A percentile compares a stretch with the other conserved stretches of the same genome.
Conservation (phyloP, 2,797 vertebrate species). For the Falco peregrinus region DNA sequence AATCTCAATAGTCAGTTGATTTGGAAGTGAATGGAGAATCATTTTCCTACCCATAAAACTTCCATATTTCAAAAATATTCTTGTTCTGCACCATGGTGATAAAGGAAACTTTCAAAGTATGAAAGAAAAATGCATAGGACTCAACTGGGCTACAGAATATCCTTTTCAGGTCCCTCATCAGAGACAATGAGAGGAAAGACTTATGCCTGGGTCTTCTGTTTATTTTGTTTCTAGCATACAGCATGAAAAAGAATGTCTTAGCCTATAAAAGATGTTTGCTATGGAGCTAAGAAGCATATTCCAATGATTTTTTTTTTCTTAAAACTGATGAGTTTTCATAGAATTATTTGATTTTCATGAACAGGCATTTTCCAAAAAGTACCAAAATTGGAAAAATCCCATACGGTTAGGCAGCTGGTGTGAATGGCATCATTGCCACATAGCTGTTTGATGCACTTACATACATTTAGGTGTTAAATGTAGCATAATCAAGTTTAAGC, state of each 20-base stretch:
- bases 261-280: not conserved
- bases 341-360: not conserved
- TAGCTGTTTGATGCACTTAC: not conserved
- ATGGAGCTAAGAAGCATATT: not conserved
- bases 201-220: not conserved
- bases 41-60: not conserved
- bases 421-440: not conserved
- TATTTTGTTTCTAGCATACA: not conserved
- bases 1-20: not conserved
- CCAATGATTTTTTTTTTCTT: not conserved
- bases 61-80: not conserved
- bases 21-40: not conserved
- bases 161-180: not conserved
- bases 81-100: not conserved
- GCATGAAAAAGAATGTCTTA: not conserved
- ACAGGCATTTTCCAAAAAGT: not conserved
- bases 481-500: not conserved
- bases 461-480: slow-evolving; percentile 23
- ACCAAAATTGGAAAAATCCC: not conserved
- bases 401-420: not conserved
- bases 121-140: not conserved
- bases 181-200: not conserved
- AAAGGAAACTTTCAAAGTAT: not conserved
- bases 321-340: not conserved
- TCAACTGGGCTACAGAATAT: not conserved